Conservation (phyloP, 2,113 vertebrate species). For the Eulacestoma nigropectus region DNA sequence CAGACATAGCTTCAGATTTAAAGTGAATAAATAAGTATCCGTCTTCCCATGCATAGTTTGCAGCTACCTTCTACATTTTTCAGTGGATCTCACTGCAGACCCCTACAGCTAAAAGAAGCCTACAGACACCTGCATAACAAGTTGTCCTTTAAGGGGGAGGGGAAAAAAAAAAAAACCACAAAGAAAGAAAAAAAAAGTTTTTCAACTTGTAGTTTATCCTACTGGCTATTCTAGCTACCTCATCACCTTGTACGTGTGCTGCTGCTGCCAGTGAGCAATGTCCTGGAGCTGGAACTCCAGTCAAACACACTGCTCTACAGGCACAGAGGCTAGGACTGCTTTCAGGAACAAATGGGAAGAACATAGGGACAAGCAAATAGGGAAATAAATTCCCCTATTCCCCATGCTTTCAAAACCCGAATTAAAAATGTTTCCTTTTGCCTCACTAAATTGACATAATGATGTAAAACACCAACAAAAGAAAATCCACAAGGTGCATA, state of each 20-base stretch:
- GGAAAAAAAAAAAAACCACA: no score
- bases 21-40: neutral
- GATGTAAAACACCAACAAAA: neutral
- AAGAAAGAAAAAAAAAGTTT: neutral
- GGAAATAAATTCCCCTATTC: neutral
- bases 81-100: neutral
- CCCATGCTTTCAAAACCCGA: neutral
- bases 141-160: accelerated
- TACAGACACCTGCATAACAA: neutral
- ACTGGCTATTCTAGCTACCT: neutral
- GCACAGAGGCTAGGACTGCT: neutral
- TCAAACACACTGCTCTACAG: neutral
- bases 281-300: neutral
- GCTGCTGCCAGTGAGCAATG: neutral
- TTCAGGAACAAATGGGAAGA: neutral
- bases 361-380: neutral
- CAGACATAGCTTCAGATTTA: neutral
- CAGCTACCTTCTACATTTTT: neutral
- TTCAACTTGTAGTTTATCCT: neutral
- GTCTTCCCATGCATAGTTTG: neutral
- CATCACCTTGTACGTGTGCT: accelerated
- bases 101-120: neutral
- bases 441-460: neutral
- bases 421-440: neutral
- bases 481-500: neutral